These are phyloP conservation scores for Neopipo cinnamomea DNA, from an alignment of 2,113 vertebrate genomes.

Conservation along the genomic window DNA sequence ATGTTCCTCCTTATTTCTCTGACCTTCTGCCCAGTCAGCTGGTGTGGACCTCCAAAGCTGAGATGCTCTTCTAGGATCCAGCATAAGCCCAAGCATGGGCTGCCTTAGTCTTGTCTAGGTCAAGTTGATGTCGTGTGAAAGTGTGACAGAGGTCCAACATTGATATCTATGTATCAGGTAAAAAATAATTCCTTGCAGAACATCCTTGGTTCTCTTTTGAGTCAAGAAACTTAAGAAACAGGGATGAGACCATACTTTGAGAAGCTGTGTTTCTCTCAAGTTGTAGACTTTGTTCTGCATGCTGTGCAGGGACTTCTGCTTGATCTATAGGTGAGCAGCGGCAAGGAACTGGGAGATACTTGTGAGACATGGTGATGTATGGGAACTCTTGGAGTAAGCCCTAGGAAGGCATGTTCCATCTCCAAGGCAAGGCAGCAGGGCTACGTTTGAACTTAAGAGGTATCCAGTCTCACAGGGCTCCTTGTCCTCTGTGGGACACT, in stretches of 20 bases:
- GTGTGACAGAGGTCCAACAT: not conserved
- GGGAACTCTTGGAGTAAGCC: not conserved
- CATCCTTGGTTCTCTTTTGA: not conserved
- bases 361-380: not conserved
- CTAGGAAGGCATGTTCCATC: not conserved
- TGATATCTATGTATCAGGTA: not conserved
- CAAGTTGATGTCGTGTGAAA: not conserved
- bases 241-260: not conserved
- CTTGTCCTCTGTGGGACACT: not conserved
- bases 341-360: not conserved
- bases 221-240: not conserved
- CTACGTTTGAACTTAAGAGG: not conserved
- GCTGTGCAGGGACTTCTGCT: not conserved
- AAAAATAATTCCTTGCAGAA: not conserved
- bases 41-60: not conserved
- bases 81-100: accelerated
- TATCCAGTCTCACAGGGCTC: not conserved
- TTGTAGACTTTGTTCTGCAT: not conserved
- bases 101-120: not conserved
- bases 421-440: not conserved
- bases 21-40: not conserved
- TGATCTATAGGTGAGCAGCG: not conserved
- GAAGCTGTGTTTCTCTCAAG: not conserved
- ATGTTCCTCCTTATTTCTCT: not conserved
- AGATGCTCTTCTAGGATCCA: not conserved